Evolutionary conservation across 1,140 invertebrate species (phyloP), one percentile per base, ranked within the genome.

Genomic region (Catajapyx aquilonaris): DNA sequence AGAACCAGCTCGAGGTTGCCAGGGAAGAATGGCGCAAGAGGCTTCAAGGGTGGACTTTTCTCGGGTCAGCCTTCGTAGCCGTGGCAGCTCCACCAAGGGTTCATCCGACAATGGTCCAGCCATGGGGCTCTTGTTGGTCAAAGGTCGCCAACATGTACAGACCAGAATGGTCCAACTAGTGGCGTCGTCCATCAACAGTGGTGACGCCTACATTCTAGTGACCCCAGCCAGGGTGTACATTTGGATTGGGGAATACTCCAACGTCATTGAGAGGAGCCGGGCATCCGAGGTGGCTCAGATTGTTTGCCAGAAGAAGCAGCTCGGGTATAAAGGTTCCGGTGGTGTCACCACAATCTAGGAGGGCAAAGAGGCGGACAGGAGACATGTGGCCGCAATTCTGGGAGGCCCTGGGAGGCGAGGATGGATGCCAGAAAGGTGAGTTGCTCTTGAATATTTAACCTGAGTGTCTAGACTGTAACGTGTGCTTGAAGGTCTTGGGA

Each of bases 231-330:
- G n/a, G 56, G 59, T 90, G 1, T 86, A 75, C 52, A 71, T 77
- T 42, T 91, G 81, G 55, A 64, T 80, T 31, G 87, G 87, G 11
- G 66, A 73, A 38, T 91, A 73, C 51, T 73, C 78, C 25, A 94
- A 93, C 55, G 73, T 91, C 4, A 91, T 93, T 43, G 88, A 94
- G 53, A 79, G 75, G 52, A 74, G 76, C 19, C 70, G 79, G 47
- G 72, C 74, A 37, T 66, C 70, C 21, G 83, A 90, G 51, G 70
- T 87, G 32, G 73, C 76, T 18, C 52, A 60, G 16, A 72, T 75
- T 47, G 79, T 93, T 37, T 61, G 73, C 34, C 74, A 78, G 50
- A 78, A 76, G 46, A 76, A 76, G 52, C 85, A 93, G 57, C 56
- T 94, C 37, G 84, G 85, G 5, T 87, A 75, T 55, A 74, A 51